Base-by-base conservation (phyloP, 2,888 invertebrate genomes). In the Nymphalis polychloros region DNA sequence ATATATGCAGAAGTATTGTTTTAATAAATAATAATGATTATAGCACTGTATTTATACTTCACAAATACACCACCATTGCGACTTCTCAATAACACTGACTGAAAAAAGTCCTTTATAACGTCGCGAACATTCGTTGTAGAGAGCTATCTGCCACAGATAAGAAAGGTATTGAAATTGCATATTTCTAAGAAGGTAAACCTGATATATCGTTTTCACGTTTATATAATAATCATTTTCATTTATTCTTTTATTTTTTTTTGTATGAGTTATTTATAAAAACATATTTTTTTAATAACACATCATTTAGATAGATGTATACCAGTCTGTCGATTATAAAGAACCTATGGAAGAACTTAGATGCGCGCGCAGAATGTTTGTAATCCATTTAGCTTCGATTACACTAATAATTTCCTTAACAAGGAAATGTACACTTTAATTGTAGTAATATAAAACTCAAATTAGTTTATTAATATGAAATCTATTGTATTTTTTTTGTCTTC, bases 281-380 rank as follows among this genome's bases (percentile, higher is more conserved):
- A 31, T 8, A 6, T n/a, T 35, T n/a, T 48, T 49, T 31, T 17
- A 31, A 31, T 0, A 31, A 17, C 8, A n/a, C 4, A 2, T 31
- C 35, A n/a, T n/a, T 13, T 0, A 6, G 19, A 1, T 50, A 8
- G 27, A 20, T 53, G 27, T 8, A 41, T 41, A 35, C n/a, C 20
- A 46, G 71, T 61, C 69, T 64, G 74, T 65, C 73, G 72, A 62
- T 62, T 13, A 69, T 72, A 85, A 87, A 85, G 79, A 77, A 79
- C 87, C 80, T 75, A 74, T 69, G 71, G 50, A 35, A 59, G 70
- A 79, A 81, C 81, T 77, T 68, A 83, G 75, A 67, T 89, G 91
- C 91, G 91, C 91, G 90, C 91, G 91, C 91, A 91, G 1, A 73
- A 59, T 89, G 86, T 90, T 87, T 89, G 80, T 86, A 85, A 89